Evolutionary conservation across 2,113 vertebrate species (phyloP), one percentile per base, ranked within the genome.

Genomic region (Callipepla squamata): DNA sequence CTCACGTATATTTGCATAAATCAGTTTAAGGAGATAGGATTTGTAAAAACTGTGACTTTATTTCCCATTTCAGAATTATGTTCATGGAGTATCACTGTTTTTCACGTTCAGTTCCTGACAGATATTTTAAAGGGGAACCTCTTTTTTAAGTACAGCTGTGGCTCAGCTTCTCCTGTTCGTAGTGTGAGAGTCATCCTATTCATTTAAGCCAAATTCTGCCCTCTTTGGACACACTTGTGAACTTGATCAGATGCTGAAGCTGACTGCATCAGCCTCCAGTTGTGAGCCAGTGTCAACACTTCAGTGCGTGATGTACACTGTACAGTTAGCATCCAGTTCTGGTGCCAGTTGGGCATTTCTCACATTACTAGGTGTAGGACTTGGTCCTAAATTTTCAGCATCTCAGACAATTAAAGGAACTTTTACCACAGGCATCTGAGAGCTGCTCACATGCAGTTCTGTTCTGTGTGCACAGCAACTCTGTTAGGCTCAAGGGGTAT

Each of bases 91-190:
- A 69, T 38, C 72, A 5, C 30, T 93, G 58, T 47, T 63, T 80
- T 91, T 74, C 66, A 18, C 57, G 30, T 75, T 61, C 19, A 77
- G 4, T 55, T 91, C 81, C 89, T 86, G 80, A 92, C 72, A 91
- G 90, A 80, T 62, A 36, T 82, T 95, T 80, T 93, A 86, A 92
- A 78, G 88, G 55, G 20, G 14, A 55, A 40, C 26, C 82, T 76
- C 44, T 79, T 34, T 61, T 89, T 22, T 73, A 85, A 77, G 30
- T 67, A 69, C 65, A 90, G 51, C 72, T 48, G 80, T 74, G 92
- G 42, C 68, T 62, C 51, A 55, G 38, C 69, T 62, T 67, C 90
- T 36, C n/a, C 70, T 47, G 62, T n/a, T 85, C 51, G 22, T 12
- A 73, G 36, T 47, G 44, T 58, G 88, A 77, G 68, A 42, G 13